Conservation (phyloP, 2,113 vertebrate species). For the Lophius piscatorius region DNA sequence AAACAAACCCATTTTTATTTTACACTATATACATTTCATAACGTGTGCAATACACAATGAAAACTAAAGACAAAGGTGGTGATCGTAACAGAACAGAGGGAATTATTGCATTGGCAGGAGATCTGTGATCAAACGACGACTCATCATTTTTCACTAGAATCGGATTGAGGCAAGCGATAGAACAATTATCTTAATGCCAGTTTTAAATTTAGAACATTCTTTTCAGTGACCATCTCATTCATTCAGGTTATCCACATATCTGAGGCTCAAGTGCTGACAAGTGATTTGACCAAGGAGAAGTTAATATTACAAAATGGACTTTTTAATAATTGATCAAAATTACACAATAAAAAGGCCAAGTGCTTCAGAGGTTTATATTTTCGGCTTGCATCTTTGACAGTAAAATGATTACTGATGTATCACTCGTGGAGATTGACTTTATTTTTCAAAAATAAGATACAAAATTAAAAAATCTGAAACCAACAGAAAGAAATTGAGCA, state of each 20-base stretch:
- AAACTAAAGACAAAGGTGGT: slow-evolving; percentile 63
- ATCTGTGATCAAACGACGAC: slow-evolving; percentile 17
- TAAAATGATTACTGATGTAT: neutral
- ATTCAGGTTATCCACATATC: neutral
- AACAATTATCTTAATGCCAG: no score
- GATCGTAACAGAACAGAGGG: slow-evolving; percentile 48
- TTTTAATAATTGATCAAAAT: slow-evolving; percentile 19
- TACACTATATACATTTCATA: slow-evolving; percentile 85
- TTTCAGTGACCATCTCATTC: no score
- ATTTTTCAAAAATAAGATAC: slow-evolving; percentile 10
- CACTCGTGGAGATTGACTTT: no score
- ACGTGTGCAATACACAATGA: slow-evolving; percentile 74
- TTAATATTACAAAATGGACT: neutral
- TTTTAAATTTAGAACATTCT: no score
- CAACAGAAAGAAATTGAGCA: no score
- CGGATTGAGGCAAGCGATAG: slow-evolving; percentile 4
- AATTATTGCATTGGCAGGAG: slow-evolving; percentile 12
- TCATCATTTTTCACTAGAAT: neutral
- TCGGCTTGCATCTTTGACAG: neutral
- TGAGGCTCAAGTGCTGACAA: neutral
- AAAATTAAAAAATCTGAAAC: no score
- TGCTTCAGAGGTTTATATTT: neutral
- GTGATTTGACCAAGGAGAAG: slow-evolving; percentile 4
- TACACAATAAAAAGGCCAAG: slow-evolving; percentile 16
- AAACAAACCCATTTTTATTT: slow-evolving; percentile 85